phyloP scores from a whole-genome alignment of 2,113 vertebrate genomes.

The Oryzias woworae region DNA sequence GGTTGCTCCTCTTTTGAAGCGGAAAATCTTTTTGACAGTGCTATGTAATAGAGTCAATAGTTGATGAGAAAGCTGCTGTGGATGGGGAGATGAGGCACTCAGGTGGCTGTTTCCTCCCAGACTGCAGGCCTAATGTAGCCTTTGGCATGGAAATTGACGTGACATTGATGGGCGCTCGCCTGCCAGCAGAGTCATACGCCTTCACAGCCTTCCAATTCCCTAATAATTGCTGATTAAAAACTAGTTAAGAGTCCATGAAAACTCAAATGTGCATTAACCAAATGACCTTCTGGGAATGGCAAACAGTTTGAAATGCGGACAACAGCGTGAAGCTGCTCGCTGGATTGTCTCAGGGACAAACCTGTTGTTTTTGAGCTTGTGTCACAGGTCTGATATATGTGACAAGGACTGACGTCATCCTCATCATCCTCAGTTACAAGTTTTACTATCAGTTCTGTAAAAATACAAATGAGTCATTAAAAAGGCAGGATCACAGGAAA shows the following conservation, averaged over 20 bases:
- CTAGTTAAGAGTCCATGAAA: conserved; percentile 89
- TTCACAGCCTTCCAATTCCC: conserved; percentile 74
- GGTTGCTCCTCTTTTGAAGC: conserved; percentile 71
- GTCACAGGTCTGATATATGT: neutral
- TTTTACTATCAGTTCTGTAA: too few species aligned
- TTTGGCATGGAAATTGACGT: conserved; percentile 80
- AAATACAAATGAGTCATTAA: too few species aligned
- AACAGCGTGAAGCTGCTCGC: conserved; percentile 50
- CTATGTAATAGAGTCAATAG: conserved; percentile 75
- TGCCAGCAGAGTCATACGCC: conserved; percentile 66
- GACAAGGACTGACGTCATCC: too few species aligned
- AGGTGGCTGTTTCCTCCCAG: conserved; percentile 69
- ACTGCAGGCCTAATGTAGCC: conserved; percentile 57
- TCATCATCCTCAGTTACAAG: too few species aligned
- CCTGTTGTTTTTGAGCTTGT: conserved; percentile 2
- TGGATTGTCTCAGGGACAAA: conserved; percentile 47
- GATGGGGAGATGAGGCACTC: conserved; percentile 69
- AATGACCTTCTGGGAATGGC: conserved; percentile 78
- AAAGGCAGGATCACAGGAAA: too few species aligned
- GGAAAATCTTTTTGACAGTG: conserved; percentile 75
- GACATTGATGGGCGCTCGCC: conserved; percentile 83
- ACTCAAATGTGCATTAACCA: conserved; percentile 87
- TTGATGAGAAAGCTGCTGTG: conserved; percentile 64
- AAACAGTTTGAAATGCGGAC: conserved; percentile 53
- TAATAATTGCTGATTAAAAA: conserved; percentile 94